Evolutionary conservation across 2,113 vertebrate genomes (phyloP).

Genomic region (Sylvietta virens): DNA sequence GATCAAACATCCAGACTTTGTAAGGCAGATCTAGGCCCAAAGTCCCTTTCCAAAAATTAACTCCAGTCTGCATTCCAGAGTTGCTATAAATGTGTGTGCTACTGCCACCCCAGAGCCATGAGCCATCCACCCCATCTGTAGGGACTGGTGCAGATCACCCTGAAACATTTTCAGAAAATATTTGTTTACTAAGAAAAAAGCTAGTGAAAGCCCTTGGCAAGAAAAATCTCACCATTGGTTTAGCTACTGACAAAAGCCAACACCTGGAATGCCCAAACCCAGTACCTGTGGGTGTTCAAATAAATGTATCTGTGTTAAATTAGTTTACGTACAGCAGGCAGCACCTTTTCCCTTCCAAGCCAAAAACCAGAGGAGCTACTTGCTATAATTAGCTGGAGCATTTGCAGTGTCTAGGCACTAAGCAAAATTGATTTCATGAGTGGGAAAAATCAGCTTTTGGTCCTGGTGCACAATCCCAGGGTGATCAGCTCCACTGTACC

Average conservation of each 20-base stretch:
- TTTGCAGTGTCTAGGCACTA: not conserved
- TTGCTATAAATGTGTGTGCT: slow-evolving; percentile 16
- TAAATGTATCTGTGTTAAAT: not conserved
- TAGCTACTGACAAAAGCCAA: not conserved
- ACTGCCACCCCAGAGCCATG: not conserved
- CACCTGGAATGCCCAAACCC: not conserved
- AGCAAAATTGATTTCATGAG: not conserved
- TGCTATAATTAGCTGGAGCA: slow-evolving; percentile 5
- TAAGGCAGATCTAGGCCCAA: not conserved
- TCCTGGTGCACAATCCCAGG: not conserved
- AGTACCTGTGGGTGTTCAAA: not conserved
- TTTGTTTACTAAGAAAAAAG: not conserved
- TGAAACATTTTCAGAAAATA: not conserved
- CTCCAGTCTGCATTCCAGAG: slow-evolving; percentile 34
- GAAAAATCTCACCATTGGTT: not conserved
- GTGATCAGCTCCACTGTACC: not conserved
- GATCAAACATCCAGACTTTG: not conserved
- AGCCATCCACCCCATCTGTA: not conserved
- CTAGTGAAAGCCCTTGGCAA: not conserved
- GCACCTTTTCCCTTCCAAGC: slow-evolving; percentile 3
- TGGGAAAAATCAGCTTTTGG: slow-evolving; percentile 10
- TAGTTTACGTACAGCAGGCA: not conserved
- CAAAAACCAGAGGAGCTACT: not conserved
- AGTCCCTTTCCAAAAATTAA: not conserved
- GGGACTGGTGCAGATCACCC: not conserved